phyloP scores from a whole-genome alignment of 2,113 vertebrate species.

The Apodemus sylvaticus region DNA sequence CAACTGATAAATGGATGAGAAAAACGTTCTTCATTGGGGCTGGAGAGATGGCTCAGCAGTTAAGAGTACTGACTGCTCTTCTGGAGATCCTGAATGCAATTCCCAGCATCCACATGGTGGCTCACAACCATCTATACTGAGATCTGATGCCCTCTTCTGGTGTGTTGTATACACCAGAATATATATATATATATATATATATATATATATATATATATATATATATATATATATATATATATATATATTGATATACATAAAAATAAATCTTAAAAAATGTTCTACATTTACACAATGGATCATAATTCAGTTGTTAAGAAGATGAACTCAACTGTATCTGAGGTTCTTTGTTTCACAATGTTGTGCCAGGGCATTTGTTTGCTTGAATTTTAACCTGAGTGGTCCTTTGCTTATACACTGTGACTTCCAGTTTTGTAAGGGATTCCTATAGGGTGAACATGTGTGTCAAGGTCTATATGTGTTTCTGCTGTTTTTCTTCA shows the following conservation, averaged over 20 bases:
- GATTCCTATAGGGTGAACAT: neutral
- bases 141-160: too few relatives aligned
- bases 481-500: neutral
- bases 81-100: too few relatives aligned
- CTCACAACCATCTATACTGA: too few relatives aligned
- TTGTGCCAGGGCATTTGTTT: neutral
- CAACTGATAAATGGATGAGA: neutral
- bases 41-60: too few relatives aligned
- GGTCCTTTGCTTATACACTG: neutral
- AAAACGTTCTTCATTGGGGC: neutral
- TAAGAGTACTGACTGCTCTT: too few relatives aligned
- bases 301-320: neutral
- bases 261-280: too few relatives aligned
- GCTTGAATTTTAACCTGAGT: neutral
- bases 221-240: too few relatives aligned
- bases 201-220: too few relatives aligned
- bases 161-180: too few relatives aligned
- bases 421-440: neutral
- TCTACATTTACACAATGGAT: neutral
- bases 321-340: neutral
- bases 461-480: neutral
- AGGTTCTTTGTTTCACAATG: neutral
- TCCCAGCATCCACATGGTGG: too few relatives aligned
- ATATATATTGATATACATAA: too few relatives aligned
- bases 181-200: too few relatives aligned